Evolutionary conservation across 2,113 vertebrate species (phyloP).

Genomic region (Nannospalax galili): DNA sequence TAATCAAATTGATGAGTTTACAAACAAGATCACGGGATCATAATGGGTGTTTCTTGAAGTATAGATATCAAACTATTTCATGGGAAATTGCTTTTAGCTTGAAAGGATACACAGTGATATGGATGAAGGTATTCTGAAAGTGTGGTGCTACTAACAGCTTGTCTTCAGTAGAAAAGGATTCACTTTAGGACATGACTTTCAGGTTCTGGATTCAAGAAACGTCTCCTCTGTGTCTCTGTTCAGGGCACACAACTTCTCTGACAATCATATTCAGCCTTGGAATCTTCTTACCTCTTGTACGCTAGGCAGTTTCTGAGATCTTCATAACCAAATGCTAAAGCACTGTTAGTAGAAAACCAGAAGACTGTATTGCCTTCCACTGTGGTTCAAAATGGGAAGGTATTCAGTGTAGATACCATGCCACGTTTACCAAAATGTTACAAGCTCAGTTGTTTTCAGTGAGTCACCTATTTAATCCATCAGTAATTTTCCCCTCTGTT

Average conservation of each 20-base stretch:
- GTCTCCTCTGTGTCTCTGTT: neutral
- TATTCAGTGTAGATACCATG: neutral
- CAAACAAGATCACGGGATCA: neutral
- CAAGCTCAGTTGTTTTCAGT: conserved; percentile 59
- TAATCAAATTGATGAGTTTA: neutral
- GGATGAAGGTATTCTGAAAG: neutral
- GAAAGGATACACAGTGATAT: neutral
- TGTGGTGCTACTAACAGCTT: neutral
- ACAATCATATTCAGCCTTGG: neutral
- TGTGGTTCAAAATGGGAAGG: conserved; percentile 30
- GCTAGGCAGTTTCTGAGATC: neutral
- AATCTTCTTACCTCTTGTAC: neutral
- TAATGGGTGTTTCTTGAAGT: neutral
- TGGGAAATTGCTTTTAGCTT: neutral
- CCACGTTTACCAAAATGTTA: conserved; percentile 54
- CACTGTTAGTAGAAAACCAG: conserved; percentile 20
- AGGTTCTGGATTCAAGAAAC: neutral
- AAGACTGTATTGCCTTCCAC: conserved; percentile 4
- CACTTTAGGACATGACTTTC: neutral
- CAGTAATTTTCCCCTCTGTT: conserved; percentile 49
- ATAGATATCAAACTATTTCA: neutral
- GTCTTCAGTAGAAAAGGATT: neutral
- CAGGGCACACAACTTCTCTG: neutral
- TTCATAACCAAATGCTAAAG: conserved; percentile 2
- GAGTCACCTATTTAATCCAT: conserved; percentile 65